Evolutionary conservation across 2,113 vertebrate species (phyloP).

Genomic region (Mirza zaza): DNA sequence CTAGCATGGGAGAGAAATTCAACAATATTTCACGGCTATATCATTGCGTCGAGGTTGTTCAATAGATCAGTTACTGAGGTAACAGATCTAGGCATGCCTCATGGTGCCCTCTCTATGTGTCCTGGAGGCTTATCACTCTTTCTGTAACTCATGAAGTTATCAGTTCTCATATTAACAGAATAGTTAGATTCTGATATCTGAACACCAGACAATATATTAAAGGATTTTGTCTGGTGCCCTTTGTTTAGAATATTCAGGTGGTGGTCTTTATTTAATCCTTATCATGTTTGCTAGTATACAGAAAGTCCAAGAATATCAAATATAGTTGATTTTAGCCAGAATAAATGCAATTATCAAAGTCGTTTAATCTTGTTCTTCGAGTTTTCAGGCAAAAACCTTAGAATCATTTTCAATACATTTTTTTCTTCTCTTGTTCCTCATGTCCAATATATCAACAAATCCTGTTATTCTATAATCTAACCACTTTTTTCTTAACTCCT

Average conservation of each 20-base stretch:
- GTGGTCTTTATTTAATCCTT: slow-evolving; percentile 38
- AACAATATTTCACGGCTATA: background rate
- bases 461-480: background rate
- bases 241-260: background rate
- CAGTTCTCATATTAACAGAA: background rate
- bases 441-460: background rate
- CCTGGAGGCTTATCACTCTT: background rate
- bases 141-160: background rate
- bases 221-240: background rate
- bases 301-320: background rate
- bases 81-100: background rate
- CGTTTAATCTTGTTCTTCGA: background rate
- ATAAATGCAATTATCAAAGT: slow-evolving; percentile 1
- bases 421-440: background rate
- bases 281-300: background rate
- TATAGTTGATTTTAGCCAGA: slow-evolving; percentile 33
- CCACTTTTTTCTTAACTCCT: background rate
- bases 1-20: background rate
- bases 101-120: background rate
- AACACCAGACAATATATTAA: background rate
- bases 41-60: background rate
- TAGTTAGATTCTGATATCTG: background rate
- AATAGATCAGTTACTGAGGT: background rate
- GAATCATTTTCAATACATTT: background rate
- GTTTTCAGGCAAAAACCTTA: background rate